These are phyloP conservation scores for Ceuthmochares aereus DNA, from an alignment of 2,113 vertebrate species.

Conservation along the genomic window DNA sequence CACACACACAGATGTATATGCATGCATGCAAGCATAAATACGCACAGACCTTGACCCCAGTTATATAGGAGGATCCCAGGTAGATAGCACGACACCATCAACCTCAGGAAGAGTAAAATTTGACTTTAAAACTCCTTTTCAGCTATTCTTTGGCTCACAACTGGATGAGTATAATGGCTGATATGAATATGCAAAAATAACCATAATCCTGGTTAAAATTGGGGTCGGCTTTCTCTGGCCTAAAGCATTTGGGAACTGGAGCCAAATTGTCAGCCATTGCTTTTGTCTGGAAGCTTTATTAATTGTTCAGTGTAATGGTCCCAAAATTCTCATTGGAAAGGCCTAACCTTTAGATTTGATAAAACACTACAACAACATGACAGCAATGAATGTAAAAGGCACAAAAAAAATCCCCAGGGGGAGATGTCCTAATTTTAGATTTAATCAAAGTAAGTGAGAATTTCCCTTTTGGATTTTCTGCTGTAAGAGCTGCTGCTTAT, in stretches of 20 bases:
- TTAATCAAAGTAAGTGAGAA: not conserved
- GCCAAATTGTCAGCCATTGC: not conserved
- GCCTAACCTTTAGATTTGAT: not conserved
- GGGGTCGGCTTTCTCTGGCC: not conserved
- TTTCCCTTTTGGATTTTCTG: not conserved
- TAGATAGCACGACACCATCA: not conserved
- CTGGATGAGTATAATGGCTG: not conserved
- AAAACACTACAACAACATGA: not conserved
- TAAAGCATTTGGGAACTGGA: not conserved
- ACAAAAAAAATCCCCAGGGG: not conserved
- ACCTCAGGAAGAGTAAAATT: not conserved
- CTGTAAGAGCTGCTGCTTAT: not conserved
- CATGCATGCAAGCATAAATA: not conserved
- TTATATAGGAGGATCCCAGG: not conserved
- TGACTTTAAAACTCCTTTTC: not conserved
- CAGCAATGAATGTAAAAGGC: not conserved
- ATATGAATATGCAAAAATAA: not conserved
- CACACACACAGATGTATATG: rapidly evolving
- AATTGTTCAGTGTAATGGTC: not conserved
- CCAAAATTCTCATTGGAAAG: not conserved
- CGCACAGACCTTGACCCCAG: not conserved
- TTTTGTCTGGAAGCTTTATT: not conserved
- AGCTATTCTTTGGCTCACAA: not conserved
- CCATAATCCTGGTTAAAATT: not conserved
- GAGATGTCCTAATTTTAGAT: not conserved